These are phyloP conservation scores for Polyommatus iphigenia DNA, from an alignment of 2,888 invertebrate genomes.

Conservation along the genomic window DNA sequence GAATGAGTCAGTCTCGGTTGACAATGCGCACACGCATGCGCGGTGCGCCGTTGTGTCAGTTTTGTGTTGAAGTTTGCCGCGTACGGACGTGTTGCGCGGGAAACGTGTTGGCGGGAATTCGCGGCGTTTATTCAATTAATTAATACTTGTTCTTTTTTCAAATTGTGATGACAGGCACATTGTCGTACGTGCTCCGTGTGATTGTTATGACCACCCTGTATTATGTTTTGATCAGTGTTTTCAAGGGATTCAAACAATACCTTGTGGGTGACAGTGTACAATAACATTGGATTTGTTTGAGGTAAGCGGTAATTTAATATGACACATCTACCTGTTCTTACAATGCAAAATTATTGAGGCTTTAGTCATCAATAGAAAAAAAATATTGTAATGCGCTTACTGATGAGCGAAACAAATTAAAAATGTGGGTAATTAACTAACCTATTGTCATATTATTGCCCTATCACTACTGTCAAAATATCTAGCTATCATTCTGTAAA, in stretches of 20 bases:
- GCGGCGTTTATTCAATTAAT: constrained; percentile 36
- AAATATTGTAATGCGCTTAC: neutral
- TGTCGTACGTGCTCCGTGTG: constrained; percentile 60
- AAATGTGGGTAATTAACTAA: no score
- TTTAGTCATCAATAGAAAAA: constrained; percentile 3
- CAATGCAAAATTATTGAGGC: neutral
- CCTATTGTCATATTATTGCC: no score
- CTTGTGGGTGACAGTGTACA: constrained; percentile 48
- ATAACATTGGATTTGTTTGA: constrained; percentile 46
- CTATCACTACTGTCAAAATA: no score
- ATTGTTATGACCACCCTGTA: constrained; percentile 63
- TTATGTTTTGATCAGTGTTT: constrained; percentile 62
- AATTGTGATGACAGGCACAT: constrained; percentile 67
- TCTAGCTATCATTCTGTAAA: no score
- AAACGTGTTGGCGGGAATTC: constrained; percentile 50
- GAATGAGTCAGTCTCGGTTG: constrained; percentile 64
- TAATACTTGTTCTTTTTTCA: constrained; percentile 35
- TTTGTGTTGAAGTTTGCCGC: constrained; percentile 44
- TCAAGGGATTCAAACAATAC: constrained; percentile 64
- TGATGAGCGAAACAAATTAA: no score
- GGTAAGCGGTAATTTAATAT: constrained; percentile 41
- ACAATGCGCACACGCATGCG: constrained; percentile 68
- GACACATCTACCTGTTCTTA: neutral
- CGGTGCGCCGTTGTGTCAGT: constrained; percentile 55
- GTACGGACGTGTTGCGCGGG: constrained; percentile 46